Conservation (phyloP, 2,797 vertebrate species). For the Steatocranus sp. region DNA sequence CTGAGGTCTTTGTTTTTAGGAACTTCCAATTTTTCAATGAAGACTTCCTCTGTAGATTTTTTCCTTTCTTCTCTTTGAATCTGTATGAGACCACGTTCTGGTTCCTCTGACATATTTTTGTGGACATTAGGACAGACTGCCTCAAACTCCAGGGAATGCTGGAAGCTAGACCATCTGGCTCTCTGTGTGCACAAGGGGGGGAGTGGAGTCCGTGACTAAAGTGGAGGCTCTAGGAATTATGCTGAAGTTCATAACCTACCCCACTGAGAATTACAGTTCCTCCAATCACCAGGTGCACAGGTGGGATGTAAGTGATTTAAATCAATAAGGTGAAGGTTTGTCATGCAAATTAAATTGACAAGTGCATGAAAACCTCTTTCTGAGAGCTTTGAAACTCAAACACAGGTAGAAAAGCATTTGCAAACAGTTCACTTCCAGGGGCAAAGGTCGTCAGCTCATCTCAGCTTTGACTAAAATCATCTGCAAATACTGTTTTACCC, state of each 20-base stretch:
- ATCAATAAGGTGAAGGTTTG: background rate
- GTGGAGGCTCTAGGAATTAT: slow-evolving; percentile 15
- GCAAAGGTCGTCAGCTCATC: background rate
- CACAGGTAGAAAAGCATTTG: background rate
- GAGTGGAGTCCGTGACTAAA: slow-evolving; percentile 40
- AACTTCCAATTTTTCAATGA: background rate
- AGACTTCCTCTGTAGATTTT: background rate
- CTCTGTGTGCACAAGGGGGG: slow-evolving; percentile 65
- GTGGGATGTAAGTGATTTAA: slow-evolving; percentile 32
- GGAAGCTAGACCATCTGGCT: slow-evolving; percentile 8
- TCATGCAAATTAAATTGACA: slow-evolving; percentile 41
- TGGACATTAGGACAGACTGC: background rate
- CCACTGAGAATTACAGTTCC: slow-evolving; percentile 31
- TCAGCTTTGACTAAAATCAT: background rate
- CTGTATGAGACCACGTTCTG: background rate
- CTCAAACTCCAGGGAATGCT: background rate
- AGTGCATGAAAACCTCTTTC: background rate
- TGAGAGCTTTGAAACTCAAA: background rate
- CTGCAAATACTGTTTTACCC: background rate
- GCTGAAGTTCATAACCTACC: slow-evolving; percentile 30
- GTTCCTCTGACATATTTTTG: slow-evolving; percentile 5
- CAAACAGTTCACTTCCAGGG: background rate
- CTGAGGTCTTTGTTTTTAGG: background rate
- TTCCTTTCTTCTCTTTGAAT: background rate
- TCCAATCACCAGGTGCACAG: slow-evolving; percentile 54